phyloP scores from a whole-genome alignment of 2,113 vertebrate genomes.

The Halichoerus grypus region DNA sequence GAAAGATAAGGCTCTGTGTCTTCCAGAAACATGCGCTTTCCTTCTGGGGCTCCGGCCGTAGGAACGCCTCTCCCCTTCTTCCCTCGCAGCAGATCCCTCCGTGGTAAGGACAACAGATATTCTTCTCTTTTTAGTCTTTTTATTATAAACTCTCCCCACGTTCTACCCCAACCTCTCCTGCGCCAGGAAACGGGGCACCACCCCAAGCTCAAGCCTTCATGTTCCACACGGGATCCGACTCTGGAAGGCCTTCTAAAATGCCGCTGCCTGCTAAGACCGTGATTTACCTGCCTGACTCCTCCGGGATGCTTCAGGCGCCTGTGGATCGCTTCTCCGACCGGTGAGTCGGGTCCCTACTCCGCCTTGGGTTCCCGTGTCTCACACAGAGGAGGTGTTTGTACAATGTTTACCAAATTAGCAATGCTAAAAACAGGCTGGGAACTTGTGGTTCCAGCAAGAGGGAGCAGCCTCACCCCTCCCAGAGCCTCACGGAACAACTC shows the following conservation, averaged over 20 bases:
- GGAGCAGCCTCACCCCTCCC: background rate
- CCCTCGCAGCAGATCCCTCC: too few species aligned
- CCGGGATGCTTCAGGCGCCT: accelerated
- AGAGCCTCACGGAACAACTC: too few species aligned
- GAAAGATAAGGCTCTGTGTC: background rate
- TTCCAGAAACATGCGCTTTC: background rate
- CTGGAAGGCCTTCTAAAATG: background rate
- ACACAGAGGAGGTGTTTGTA: too few species aligned
- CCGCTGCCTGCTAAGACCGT: background rate
- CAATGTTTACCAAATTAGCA: background rate
- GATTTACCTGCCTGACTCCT: background rate
- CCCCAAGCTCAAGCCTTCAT: background rate
- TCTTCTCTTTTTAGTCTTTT: background rate
- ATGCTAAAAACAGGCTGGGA: background rate
- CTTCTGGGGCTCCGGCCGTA: background rate
- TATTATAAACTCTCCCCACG: background rate
- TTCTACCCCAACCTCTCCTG: background rate
- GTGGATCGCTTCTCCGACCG: accelerated
- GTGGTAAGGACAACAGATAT: background rate
- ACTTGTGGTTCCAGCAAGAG: background rate
- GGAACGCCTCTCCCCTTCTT: background rate
- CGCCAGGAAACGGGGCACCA: background rate
- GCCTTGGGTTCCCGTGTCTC: background rate
- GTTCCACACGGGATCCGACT: background rate
- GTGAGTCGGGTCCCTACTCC: background rate